Evolutionary conservation across 2,797 vertebrate genomes (phyloP).

Genomic region (Typhlichthys subterraneus): DNA sequence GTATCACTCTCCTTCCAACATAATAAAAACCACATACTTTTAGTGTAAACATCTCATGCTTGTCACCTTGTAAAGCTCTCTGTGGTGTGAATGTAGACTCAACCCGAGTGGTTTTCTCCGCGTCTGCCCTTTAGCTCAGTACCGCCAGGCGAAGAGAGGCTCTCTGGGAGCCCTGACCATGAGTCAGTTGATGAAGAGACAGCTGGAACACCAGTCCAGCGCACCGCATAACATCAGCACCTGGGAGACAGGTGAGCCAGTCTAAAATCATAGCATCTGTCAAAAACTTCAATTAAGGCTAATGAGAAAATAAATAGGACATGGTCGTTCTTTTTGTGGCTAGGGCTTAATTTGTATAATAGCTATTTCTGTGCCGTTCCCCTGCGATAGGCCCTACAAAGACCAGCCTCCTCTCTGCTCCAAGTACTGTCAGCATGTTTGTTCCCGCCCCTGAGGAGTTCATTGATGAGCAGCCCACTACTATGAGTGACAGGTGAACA

Average conservation of each 20-base stretch:
- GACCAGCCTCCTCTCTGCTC: constrained; percentile 94
- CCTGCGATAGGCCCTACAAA: constrained; percentile 87
- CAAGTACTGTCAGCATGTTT: constrained; percentile 98
- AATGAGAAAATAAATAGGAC: too few species aligned
- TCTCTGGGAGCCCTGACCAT: constrained; percentile 96
- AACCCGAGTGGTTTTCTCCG: constrained; percentile 33
- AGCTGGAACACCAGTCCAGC: constrained; percentile 98
- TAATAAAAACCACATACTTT: constrained; percentile 14
- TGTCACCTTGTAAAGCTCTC: constrained; percentile 20
- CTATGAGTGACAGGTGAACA: constrained; percentile 94
- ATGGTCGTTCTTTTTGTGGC: too few species aligned
- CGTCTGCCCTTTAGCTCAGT: constrained; percentile 85
- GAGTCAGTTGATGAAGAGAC: constrained; percentile 98
- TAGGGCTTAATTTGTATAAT: too few species aligned
- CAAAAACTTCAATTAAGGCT: too few species aligned
- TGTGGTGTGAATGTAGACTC: constrained; percentile 4
- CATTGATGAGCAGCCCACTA: constrained; percentile 93
- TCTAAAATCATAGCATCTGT: background rate
- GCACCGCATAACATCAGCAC: constrained; percentile 97
- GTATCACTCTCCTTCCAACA: constrained; percentile 1
- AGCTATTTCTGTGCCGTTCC: background rate
- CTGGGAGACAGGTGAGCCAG: constrained; percentile 92
- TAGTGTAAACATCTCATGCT: constrained; percentile 28
- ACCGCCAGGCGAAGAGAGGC: constrained; percentile 96
- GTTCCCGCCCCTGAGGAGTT: constrained; percentile 97